A percentile compares a stretch with the other conserved stretches of the same genome.
Evolutionary conservation across 2,797 vertebrate genomes (phyloP).

Genomic region (Sebastes iracundus): DNA sequence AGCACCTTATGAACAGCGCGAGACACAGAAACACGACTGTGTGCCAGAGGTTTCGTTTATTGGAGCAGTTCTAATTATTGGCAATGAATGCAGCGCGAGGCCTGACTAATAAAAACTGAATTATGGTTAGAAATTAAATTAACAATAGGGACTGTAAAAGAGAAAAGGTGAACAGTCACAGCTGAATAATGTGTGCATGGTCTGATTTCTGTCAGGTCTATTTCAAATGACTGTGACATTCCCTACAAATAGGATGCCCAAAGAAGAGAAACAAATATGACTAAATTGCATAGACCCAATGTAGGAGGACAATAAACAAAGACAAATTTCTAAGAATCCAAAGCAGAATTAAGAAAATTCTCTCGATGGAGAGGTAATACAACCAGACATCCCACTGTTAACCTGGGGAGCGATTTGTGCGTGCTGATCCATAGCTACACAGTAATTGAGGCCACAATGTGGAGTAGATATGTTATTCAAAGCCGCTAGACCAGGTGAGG

Average conservation of each 20-base stretch:
- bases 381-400: not conserved
- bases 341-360: not conserved
- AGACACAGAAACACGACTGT: not conserved
- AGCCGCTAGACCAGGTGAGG: not conserved
- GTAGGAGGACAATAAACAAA: not conserved
- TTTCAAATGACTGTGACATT: not conserved
- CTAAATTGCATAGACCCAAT: not conserved
- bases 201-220: constrained; percentile 6
- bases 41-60: constrained; percentile 20
- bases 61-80: constrained; percentile 12
- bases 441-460: not conserved
- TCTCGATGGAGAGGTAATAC: not conserved
- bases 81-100: constrained; percentile 11
- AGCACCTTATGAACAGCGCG: not conserved
- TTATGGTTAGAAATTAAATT: constrained; percentile 21
- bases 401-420: not conserved
- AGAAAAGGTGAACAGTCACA: constrained; percentile 1
- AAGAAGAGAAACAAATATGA: not conserved
- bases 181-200: constrained; percentile 3
- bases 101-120: constrained; percentile 25
- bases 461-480: not conserved
- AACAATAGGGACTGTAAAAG: constrained; percentile 15
- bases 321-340: not conserved
- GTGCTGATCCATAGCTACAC: not conserved
- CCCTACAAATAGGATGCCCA: not conserved